Percentiles rank a stretch among this genome's conserved stretches.
Conservation (phyloP, 35 echinoderm and acorn worm species). For the Hemicentrotus pulcherrimus region DNA sequence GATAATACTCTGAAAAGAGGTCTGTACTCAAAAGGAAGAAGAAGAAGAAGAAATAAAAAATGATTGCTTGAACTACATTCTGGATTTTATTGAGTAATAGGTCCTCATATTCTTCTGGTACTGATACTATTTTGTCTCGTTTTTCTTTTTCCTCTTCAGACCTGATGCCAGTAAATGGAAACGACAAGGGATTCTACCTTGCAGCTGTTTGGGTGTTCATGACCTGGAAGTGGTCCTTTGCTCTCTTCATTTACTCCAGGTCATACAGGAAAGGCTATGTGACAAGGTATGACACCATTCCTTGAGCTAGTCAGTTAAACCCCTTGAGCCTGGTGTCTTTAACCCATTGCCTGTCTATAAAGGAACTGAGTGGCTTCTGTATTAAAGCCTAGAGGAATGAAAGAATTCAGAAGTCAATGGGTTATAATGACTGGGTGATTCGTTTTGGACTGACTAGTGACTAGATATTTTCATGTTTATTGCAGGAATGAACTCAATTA, state of each 20-base stretch:
- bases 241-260: constrained; percentile 75
- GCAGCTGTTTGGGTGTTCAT: constrained; percentile 92
- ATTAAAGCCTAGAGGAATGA: too few species aligned
- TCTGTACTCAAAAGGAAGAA: too few species aligned
- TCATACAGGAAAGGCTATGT: constrained; percentile 77
- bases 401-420: too few species aligned
- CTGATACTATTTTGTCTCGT: too few species aligned
- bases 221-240: constrained; percentile 98
- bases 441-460: not conserved
- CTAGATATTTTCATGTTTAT: not conserved
- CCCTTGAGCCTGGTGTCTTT: too few species aligned
- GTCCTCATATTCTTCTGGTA: too few species aligned
- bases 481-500: not conserved
- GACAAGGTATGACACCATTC: constrained; percentile 82
- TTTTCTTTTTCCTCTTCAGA: constrained; percentile 16
- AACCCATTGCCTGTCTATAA: not conserved
- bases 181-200: constrained; percentile 71
- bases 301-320: constrained; percentile 4
- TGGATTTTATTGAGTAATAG: too few species aligned
- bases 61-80: too few species aligned
- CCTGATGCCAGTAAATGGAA: constrained; percentile 54
- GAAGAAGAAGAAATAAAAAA: too few species aligned
- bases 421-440: not conserved
- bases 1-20: too few species aligned
- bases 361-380: too few species aligned